These are phyloP conservation scores for Neuroterus valhalla DNA, from an alignment of 1,140 invertebrate genomes.

Conservation along the genomic window DNA sequence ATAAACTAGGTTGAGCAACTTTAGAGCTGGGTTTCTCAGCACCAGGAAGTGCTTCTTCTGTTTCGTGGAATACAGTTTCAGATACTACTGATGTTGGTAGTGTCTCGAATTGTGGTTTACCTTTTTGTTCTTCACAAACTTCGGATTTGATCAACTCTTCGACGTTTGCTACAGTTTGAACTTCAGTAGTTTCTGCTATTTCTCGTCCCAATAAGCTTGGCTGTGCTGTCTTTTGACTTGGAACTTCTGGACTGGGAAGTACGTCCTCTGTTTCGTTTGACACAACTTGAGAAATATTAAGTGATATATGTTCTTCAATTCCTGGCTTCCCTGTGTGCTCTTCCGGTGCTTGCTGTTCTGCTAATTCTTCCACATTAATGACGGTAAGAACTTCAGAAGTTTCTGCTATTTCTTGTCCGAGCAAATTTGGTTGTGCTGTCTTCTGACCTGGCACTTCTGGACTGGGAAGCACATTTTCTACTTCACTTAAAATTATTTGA, in stretches of 20 bases:
- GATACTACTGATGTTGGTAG: conserved; percentile 54
- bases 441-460: conserved; percentile 39
- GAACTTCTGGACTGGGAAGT: conserved; percentile 46
- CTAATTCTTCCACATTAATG: conserved; percentile 52
- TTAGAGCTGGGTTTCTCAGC: conserved; percentile 45
- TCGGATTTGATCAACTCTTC: conserved; percentile 52
- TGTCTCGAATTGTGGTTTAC: conserved; percentile 49
- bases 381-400: conserved; percentile 60
- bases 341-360: conserved; percentile 45
- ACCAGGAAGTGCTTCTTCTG: conserved; percentile 48
- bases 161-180: conserved; percentile 56
- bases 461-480: conserved; percentile 49
- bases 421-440: conserved; percentile 55
- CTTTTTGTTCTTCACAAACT: conserved; percentile 52
- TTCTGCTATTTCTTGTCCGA: conserved; percentile 58
- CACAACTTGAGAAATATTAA: conserved; percentile 57
- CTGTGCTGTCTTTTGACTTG: conserved; percentile 56
- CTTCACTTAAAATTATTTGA: conserved; percentile 55
- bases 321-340: conserved; percentile 50
- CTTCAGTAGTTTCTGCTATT: conserved; percentile 62
- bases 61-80: conserved; percentile 52
- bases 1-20: conserved; percentile 53
- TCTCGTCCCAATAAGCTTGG: conserved; percentile 59
- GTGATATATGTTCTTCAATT: conserved; percentile 58
- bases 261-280: conserved; percentile 58